Evolutionary conservation across 1,140 invertebrate genomes (phyloP).

Genomic region (Lordiphosa stackelbergi): DNA sequence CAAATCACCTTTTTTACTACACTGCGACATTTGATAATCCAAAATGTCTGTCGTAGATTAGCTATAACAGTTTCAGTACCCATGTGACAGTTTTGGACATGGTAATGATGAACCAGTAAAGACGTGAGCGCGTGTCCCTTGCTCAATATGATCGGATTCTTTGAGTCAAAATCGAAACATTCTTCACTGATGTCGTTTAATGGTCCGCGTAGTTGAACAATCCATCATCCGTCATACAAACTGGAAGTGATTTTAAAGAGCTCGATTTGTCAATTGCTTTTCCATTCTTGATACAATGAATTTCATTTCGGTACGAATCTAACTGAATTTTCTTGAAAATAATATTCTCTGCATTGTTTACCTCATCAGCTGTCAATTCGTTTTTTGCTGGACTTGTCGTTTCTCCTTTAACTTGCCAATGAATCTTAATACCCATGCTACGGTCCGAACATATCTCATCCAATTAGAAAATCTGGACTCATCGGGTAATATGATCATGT

Average conservation of each 20-base stretch:
- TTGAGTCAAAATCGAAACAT: constrained; percentile 1
- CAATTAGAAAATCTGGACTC: constrained; percentile 13
- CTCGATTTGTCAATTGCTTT: not conserved
- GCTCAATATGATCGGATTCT: constrained; percentile 13
- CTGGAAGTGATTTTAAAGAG: constrained; percentile 2
- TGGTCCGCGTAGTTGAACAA: constrained; percentile 1
- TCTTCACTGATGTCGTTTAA: constrained; percentile 12
- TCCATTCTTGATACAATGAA: constrained; percentile 1
- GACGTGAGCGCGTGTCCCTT: constrained; percentile 5
- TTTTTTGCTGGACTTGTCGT: not conserved
- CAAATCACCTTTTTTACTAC: constrained; percentile 17
- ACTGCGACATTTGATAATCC: constrained; percentile 27
- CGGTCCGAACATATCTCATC: constrained; percentile 16
- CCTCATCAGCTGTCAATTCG: constrained; percentile 9
- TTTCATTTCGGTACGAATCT: not conserved
- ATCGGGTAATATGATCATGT: not conserved
- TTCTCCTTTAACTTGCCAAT: not conserved
- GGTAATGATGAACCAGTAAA: constrained; percentile 26
- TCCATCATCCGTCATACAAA: no score
- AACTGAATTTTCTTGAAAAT: not conserved
- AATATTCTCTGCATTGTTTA: constrained; percentile 8
- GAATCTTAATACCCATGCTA: constrained; percentile 7
- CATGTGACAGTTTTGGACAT: constrained; percentile 21
- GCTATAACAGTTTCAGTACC: constrained; percentile 41
- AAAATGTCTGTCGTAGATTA: constrained; percentile 44